A percentile compares a stretch with the other conserved stretches of the same genome.
phyloP scores from a whole-genome alignment of 2,888 invertebrate genomes.

The Dorcus hopei region DNA sequence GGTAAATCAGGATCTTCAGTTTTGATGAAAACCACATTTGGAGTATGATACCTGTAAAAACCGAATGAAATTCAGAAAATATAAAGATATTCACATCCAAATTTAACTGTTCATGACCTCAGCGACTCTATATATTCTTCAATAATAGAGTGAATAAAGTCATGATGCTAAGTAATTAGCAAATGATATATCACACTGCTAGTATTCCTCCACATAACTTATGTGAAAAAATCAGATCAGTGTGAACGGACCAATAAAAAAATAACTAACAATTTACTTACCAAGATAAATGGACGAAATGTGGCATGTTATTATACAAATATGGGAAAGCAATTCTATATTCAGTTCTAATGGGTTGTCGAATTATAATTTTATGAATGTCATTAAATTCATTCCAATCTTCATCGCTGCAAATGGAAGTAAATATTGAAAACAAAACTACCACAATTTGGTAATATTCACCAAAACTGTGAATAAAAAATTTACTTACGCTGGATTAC shows the following conservation, averaged over 20 bases:
- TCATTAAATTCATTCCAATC: conserved; percentile 99
- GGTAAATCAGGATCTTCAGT: conserved; percentile 99
- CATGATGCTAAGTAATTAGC: conserved; percentile 36
- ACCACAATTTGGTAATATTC: not conserved
- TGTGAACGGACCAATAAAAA: conserved; percentile 34
- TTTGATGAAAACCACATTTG: conserved; percentile 99
- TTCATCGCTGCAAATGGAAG: conserved; percentile 71
- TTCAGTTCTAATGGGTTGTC: conserved; percentile 97
- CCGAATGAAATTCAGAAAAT: not conserved
- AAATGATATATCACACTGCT: conserved; percentile 55
- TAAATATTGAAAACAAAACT: not conserved
- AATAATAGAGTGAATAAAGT: conserved; percentile 55
- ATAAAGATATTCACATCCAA: not conserved
- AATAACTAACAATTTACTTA: conserved; percentile 53
- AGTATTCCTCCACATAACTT: conserved; percentile 48
- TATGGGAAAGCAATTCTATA: conserved; percentile 99
- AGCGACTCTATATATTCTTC: conserved; percentile 54
- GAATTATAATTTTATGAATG: conserved; percentile 99
- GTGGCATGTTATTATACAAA: conserved; percentile 97
- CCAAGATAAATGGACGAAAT: conserved; percentile 98
- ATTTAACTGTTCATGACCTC: conserved; percentile 53
- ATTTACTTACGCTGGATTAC: conserved; percentile 78
- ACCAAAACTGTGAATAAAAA: not conserved
- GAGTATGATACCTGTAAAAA: conserved; percentile 89
- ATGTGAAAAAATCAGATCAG: conserved; percentile 46